Evolutionary conservation across 2,888 invertebrate genomes (phyloP).

Genomic region (Sthenelais limicola): DNA sequence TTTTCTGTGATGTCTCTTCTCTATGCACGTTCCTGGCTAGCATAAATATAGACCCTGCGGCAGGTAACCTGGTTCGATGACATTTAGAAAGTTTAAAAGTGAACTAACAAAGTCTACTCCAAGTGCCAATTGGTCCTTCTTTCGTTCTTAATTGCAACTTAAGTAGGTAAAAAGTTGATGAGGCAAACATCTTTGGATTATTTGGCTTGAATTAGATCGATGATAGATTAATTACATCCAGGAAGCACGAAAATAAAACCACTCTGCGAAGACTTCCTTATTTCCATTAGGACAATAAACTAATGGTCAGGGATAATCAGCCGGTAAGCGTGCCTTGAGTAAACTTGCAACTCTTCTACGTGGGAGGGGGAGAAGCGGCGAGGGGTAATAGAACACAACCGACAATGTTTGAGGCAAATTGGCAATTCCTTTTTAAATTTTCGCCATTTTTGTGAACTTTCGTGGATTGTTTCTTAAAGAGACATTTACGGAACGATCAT

Average conservation of each 20-base stretch:
- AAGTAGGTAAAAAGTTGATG: conserved; percentile 33
- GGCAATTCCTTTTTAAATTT: too few species aligned
- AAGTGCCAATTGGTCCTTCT: conserved; percentile 31
- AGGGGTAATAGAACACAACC: too few species aligned
- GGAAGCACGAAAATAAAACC: conserved; percentile 33
- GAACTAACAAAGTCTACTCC: conserved; percentile 38
- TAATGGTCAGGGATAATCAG: background rate
- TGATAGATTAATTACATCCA: conserved; percentile 27
- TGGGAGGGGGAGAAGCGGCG: too few species aligned
- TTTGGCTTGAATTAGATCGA: conserved; percentile 14
- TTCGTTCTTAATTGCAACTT: conserved; percentile 29
- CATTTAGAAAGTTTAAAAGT: conserved; percentile 38
- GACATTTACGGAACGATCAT: too few species aligned
- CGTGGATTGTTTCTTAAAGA: too few species aligned
- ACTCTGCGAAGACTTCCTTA: conserved; percentile 7
- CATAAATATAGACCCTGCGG: conserved; percentile 13
- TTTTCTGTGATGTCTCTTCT: conserved; percentile 7
- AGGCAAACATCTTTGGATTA: conserved; percentile 35
- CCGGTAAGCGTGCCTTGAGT: background rate
- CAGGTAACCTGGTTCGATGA: conserved; percentile 11
- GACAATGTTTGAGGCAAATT: too few species aligned
- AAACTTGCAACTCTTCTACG: too few species aligned
- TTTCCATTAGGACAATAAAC: conserved; percentile 2
- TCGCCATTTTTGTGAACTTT: too few species aligned
- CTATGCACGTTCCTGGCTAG: conserved; percentile 8